A percentile compares a stretch with the other conserved stretches of the same genome.
phyloP scores from a whole-genome alignment of 2,797 vertebrate genomes.

The Sebastes oblongus region DNA sequence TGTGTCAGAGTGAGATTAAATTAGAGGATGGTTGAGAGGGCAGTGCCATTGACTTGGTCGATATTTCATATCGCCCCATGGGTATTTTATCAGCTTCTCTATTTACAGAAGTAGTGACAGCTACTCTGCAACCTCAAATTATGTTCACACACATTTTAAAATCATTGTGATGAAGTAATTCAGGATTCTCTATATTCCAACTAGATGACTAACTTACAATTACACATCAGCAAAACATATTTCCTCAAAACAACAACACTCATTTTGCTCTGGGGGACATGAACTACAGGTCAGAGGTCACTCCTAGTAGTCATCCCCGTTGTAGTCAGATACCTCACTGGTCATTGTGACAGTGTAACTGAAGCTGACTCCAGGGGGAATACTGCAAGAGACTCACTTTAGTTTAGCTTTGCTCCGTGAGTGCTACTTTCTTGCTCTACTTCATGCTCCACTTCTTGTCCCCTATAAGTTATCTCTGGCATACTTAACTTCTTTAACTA shows the following conservation, averaged over 20 bases:
- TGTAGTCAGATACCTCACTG: slow-evolving; percentile 7
- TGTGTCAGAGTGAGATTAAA: slow-evolving; percentile 25
- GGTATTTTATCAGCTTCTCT: slow-evolving; percentile 32
- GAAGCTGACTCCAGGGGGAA: slow-evolving; percentile 45
- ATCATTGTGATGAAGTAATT: not conserved
- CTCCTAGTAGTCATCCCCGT: not conserved
- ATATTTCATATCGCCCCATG: slow-evolving; percentile 21
- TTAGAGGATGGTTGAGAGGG: slow-evolving; percentile 17
- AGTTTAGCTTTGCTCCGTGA: slow-evolving; percentile 61
- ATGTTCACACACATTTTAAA: not conserved
- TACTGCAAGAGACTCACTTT: slow-evolving; percentile 16
- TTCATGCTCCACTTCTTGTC: slow-evolving; percentile 82
- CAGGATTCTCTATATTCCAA: not conserved
- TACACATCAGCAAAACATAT: slow-evolving; percentile 1
- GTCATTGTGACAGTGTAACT: slow-evolving; percentile 44
- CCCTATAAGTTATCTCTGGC: slow-evolving; percentile 60
- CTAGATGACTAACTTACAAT: not conserved
- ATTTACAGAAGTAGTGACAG: slow-evolving; percentile 19
- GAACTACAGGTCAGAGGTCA: slow-evolving; percentile 9
- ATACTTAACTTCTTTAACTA: slow-evolving; percentile 61
- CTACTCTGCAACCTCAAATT: not conserved
- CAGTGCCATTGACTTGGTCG: slow-evolving; percentile 22
- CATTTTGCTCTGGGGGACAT: not conserved
- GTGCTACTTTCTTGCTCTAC: slow-evolving; percentile 79
- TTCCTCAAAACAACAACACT: not conserved